Base-by-base conservation (phyloP, 1,140 invertebrate genomes). In the Micrasema longulum region DNA sequence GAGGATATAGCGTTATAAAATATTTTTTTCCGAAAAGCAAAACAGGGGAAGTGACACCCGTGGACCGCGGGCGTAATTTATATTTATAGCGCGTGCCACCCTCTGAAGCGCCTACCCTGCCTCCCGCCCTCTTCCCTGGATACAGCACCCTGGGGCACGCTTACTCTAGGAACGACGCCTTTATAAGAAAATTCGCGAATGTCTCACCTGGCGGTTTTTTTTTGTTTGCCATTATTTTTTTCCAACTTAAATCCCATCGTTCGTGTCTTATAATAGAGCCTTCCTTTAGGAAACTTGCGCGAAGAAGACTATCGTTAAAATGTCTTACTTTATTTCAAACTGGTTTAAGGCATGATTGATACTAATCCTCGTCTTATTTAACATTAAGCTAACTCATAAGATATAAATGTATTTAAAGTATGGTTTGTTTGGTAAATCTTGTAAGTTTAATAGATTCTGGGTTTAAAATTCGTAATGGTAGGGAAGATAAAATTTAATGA, bases 21-120 rank as follows among this genome's bases (percentile, higher is more conserved):
- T 60, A 43, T 60, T 43, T 60, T 60, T 60, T 57, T 57, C 22
- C n/a, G 55, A 41, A 57, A 60, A 60, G 55, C 55, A 60, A 60
- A 60, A 60, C 55, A 60, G 55, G 35, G 55, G 55, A 60, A 52
- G 63, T 52, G 63, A 66, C 63, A 55, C 22, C 52, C 65, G 62
- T 35, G 62, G 62, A 64, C 62, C 62, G 65, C 65, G 48, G 50
- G 55, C 47, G 65, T 53, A 57, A 68, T 68, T 68, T 57, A 68
- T 68, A 68, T 68, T 68, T 68, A 68, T 68, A 50, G 65, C 65
- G 55, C 50, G 65, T 43, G 50, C 18, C 50, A 22, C 57, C 36
- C 36, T 38, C 31, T 9, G 12, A 7, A 7, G 9, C 12, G 23
- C 18, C 10, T 1, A 10, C 23, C 50, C n/a, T 22, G 4, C n/a